Evolutionary conservation across 1,140 invertebrate species (phyloP), one percentile per base, ranked within the genome.

Genomic region (Rhagoletis pomonella): DNA sequence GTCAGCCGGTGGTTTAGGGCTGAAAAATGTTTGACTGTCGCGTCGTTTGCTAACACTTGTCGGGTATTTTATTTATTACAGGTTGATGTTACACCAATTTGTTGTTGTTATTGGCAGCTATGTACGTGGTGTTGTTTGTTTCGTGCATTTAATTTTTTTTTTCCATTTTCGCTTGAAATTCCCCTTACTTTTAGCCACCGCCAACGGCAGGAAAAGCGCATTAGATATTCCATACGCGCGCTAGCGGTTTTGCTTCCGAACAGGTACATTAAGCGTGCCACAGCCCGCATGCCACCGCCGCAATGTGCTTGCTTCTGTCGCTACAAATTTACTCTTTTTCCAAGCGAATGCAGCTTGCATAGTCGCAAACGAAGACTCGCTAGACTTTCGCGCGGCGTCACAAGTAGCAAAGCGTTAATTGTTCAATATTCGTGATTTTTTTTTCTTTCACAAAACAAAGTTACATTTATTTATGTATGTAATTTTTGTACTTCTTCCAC

Each of bases 181-280:
- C 50, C 50, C 50, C 9, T 55, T 55, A n/a, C 9, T 55, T 4
- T 4, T 1, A n/a, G n/a, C n/a, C 50, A 55, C 4, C 50, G 50
- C 4, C 50, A 55, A 9, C 67, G 14, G 44, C 47, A 55, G n/a
- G 73, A 81, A 81, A 81, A 81, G 73, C 50, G 73, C 73, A 81
- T 81, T 81, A 81, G 73, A 19, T 81, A 81, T 81, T 81, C 73
- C 47, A 81, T 81, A 50, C 47, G 73, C n/a, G 73, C 73, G 9
- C 73, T 6, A 19, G 47, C 9, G 47, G 73, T 12, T n/a, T 81
- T 81, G 73, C 73, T 81, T 47, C 73, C 73, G 73, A 81, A 81
- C 73, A 81, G 73, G 73, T 81, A 81, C 73, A 81, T 81, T 81
- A 81, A 58, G 73, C 73, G 73, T 55, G 73, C 73, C 73, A 81